A percentile compares a stretch with the other conserved stretches of the same genome.
These are phyloP conservation scores for Brachyhypopomus gauderio DNA, from an alignment of 2,113 vertebrate genomes.

Conservation along the genomic window DNA sequence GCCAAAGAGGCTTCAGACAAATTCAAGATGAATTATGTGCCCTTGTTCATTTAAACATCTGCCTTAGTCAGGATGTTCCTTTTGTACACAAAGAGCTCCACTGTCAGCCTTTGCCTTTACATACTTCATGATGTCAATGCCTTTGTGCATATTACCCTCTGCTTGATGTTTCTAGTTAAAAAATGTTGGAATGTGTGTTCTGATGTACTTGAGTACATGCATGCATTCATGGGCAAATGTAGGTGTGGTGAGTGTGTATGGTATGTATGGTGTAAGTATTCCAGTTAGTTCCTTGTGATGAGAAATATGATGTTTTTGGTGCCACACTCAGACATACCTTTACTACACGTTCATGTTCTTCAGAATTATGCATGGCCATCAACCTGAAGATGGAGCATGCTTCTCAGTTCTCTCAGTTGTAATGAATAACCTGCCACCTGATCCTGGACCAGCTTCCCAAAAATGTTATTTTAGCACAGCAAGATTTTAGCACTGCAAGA, in stretches of 20 bases:
- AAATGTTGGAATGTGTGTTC: conserved; percentile 48
- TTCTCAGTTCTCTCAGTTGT: neutral
- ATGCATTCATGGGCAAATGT: conserved; percentile 38
- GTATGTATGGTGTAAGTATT: conserved; percentile 62
- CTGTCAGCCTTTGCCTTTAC: conserved; percentile 69
- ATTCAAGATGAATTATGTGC: conserved; percentile 24
- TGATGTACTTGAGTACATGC: conserved; percentile 58
- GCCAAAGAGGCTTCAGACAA: conserved; percentile 42
- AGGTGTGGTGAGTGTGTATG: conserved; percentile 40
- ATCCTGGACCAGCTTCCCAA: neutral
- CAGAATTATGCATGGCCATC: neutral
- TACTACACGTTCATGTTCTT: conserved; percentile 10
- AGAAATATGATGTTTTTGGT: conserved; percentile 67
- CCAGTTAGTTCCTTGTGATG: conserved; percentile 46
- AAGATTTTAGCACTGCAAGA: neutral
- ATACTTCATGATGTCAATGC: conserved; percentile 65
- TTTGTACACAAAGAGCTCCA: conserved; percentile 68
- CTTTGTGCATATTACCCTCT: conserved; percentile 57
- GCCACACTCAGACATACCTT: neutral
- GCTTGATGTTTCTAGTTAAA: conserved; percentile 52
- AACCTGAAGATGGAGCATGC: neutral
- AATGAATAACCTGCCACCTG: neutral
- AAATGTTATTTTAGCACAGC: neutral
- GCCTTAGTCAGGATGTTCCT: conserved; percentile 55
- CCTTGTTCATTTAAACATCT: conserved; percentile 57